Conservation (phyloP, 2,113 vertebrate species). For the Machaerirhynchus nigripectus region DNA sequence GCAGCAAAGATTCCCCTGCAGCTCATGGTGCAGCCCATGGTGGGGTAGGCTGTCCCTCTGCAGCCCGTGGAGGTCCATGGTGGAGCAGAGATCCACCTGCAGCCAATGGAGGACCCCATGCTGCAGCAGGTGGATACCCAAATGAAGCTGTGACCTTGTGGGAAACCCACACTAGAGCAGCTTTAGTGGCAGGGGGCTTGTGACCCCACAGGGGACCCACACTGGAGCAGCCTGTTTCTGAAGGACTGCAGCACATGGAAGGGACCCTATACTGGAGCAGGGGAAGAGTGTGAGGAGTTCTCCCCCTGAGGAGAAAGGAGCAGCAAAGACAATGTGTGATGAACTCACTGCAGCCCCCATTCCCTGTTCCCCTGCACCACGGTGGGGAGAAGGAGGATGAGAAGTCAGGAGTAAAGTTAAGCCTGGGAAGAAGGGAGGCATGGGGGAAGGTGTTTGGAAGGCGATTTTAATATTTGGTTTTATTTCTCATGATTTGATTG, state of each 20-base stretch:
- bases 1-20: background rate
- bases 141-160: background rate
- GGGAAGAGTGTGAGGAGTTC: background rate
- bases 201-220: background rate
- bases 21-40: rapidly evolving
- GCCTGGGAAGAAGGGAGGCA: background rate
- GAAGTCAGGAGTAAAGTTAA: background rate
- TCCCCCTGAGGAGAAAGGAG: background rate
- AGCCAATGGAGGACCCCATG: background rate
- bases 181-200: background rate
- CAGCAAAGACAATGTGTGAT: background rate
- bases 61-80: background rate
- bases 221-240: background rate
- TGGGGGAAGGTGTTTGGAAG: background rate
- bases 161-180: background rate
- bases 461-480: background rate
- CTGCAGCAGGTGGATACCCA: background rate
- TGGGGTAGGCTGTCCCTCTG: too few species aligned
- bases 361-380: background rate
- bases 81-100: background rate
- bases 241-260: background rate
- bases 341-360: background rate
- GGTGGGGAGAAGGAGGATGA: background rate
- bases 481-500: background rate
- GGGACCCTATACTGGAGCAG: rapidly evolving